These are phyloP conservation scores for Eilema caniola DNA, from an alignment of 2,888 invertebrate genomes.

Conservation along the genomic window DNA sequence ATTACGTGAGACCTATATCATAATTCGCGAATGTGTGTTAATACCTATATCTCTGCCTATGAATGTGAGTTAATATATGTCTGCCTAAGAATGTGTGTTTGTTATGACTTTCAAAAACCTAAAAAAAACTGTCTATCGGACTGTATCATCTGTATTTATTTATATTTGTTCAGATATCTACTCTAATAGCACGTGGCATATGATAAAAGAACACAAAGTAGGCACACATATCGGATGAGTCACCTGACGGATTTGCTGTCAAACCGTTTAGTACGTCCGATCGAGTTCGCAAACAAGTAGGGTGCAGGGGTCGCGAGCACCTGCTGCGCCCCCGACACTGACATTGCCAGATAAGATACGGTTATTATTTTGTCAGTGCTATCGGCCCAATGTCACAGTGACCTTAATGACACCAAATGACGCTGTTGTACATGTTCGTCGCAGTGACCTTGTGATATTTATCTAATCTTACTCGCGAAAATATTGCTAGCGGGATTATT, in stretches of 20 bases:
- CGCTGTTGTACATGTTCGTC: constrained; percentile 74
- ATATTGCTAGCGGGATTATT: constrained; percentile 65
- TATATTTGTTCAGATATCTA: background rate
- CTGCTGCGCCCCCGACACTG: constrained; percentile 83
- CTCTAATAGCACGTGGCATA: constrained; percentile 18
- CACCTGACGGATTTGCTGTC: constrained; percentile 42
- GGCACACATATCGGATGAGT: constrained; percentile 34
- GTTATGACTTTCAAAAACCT: background rate
- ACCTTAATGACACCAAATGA: constrained; percentile 86
- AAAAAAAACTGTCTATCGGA: background rate
- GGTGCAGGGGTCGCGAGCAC: constrained; percentile 79
- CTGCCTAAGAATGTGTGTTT: too few species aligned
- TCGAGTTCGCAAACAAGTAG: constrained; percentile 56
- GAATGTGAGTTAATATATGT: too few species aligned
- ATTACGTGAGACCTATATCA: too few species aligned
- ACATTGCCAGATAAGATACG: constrained; percentile 85
- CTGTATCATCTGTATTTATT: background rate
- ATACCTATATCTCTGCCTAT: too few species aligned
- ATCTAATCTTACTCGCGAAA: constrained; percentile 84
- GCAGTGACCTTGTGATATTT: constrained; percentile 84
- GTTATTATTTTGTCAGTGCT: constrained; percentile 84
- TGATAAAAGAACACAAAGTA: constrained; percentile 22
- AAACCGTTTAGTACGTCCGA: constrained; percentile 44
- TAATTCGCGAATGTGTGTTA: too few species aligned
- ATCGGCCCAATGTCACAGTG: constrained; percentile 85